Evolutionary conservation across 2,797 vertebrate genomes (phyloP).

Genomic region (Ctenopoma multispine): DNA sequence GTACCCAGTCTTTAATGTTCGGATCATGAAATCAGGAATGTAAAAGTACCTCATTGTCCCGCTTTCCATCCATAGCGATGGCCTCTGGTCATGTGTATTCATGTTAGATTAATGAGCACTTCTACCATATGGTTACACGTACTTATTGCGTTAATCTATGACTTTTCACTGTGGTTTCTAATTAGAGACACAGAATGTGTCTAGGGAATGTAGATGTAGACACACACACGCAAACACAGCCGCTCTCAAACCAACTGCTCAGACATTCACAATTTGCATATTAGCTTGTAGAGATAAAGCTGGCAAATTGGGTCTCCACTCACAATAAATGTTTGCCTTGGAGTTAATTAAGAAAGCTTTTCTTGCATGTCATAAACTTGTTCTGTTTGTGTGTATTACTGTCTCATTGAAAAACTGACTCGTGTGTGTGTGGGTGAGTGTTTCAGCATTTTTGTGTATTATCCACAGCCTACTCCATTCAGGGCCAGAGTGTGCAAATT

Average conservation of each 20-base stretch:
- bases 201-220: slow-evolving; percentile 44
- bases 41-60: not conserved
- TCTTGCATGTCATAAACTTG: slow-evolving; percentile 59
- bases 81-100: slow-evolving; percentile 51
- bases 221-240: slow-evolving; percentile 31
- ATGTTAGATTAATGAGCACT: slow-evolving; percentile 55
- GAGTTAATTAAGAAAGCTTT: slow-evolving; percentile 71
- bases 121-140: slow-evolving; percentile 42
- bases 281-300: slow-evolving; percentile 64
- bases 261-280: slow-evolving; percentile 66
- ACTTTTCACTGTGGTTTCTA: slow-evolving; percentile 59
- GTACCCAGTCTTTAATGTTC: slow-evolving; percentile 72
- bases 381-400: slow-evolving; percentile 45
- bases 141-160: slow-evolving; percentile 58
- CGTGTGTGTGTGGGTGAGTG: slow-evolving; percentile 22
- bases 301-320: slow-evolving; percentile 65
- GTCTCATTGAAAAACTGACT: slow-evolving; percentile 27
- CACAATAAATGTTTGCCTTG: slow-evolving; percentile 56
- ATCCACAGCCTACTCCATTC: slow-evolving; percentile 94
- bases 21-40: not conserved
- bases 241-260: slow-evolving; percentile 48
- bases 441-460: slow-evolving; percentile 34
- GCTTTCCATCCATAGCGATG: slow-evolving; percentile 17
- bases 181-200: slow-evolving; percentile 64
- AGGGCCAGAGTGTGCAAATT: slow-evolving; percentile 97